Evolutionary conservation across 2,797 vertebrate species (phyloP).

Genomic region (Meda fulgida): DNA sequence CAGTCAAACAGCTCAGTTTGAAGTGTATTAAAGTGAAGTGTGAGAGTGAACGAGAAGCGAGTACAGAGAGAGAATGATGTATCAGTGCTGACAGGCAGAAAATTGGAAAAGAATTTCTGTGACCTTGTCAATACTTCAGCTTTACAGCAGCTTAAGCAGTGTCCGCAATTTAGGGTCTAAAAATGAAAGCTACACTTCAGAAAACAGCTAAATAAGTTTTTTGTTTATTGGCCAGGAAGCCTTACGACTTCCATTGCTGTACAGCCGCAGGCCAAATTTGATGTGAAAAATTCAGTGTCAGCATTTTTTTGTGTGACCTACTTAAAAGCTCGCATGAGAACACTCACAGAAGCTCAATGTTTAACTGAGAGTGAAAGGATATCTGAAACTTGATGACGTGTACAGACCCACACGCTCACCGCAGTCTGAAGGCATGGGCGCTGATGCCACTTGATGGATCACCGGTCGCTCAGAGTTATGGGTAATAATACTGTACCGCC

Average conservation of each 20-base stretch:
- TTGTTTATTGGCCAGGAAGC: background rate
- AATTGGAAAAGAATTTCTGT: conserved; percentile 26
- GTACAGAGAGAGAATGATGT: conserved; percentile 33
- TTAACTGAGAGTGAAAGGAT: background rate
- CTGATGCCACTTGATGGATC: conserved; percentile 91
- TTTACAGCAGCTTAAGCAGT: conserved; percentile 53
- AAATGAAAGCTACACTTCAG: conserved; percentile 9
- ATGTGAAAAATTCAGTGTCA: conserved; percentile 13
- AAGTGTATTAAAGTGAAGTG: conserved; percentile 40
- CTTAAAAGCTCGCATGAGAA: background rate
- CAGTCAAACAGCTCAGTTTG: conserved; percentile 44
- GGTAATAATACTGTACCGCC: conserved; percentile 74
- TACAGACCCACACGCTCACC: conserved; percentile 76
- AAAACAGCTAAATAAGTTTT: conserved; percentile 17
- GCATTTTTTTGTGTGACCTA: conserved; percentile 19
- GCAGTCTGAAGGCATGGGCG: conserved; percentile 93
- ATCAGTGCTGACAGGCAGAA: conserved; percentile 45
- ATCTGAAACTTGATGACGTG: background rate
- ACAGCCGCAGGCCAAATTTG: background rate
- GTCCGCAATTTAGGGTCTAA: conserved; percentile 6
- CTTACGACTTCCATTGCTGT: background rate
- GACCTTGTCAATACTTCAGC: conserved; percentile 37
- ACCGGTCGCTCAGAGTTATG: conserved; percentile 77
- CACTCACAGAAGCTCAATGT: background rate
- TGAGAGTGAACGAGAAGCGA: conserved; percentile 2